Evolutionary conservation across 2,113 vertebrate genomes (phyloP).

Genomic region (Patagioenas fasciata): DNA sequence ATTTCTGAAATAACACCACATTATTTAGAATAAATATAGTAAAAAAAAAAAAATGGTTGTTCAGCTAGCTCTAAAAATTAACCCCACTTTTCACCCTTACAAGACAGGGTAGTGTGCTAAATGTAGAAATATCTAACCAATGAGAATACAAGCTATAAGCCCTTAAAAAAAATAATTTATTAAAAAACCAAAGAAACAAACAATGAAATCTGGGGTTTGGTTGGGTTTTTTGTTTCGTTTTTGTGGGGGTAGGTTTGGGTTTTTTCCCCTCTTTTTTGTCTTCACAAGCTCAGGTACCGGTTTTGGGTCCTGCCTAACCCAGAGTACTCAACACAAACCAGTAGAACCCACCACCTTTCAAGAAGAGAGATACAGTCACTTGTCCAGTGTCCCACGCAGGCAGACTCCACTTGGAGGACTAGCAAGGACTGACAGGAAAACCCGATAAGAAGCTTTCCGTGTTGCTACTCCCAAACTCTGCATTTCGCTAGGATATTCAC

Average conservation of each 20-base stretch:
- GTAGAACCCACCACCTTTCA: not conserved
- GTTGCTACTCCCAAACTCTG: not conserved
- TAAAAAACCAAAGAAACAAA: no score
- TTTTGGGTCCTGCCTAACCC: not conserved
- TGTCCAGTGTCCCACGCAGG: fast-evolving
- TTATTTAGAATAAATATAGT: not conserved
- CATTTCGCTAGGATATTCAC: not conserved
- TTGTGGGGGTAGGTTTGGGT: not conserved
- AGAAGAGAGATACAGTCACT: not conserved
- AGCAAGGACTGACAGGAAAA: not conserved
- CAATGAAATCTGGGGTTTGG: not conserved
- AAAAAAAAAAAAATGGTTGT: not conserved
- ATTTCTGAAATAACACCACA: not conserved
- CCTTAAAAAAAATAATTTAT: not conserved
- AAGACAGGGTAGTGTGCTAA: not conserved
- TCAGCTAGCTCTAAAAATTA: not conserved
- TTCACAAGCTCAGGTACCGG: not conserved
- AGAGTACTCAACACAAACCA: not conserved
- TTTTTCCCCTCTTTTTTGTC: not conserved
- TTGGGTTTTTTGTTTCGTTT: not conserved
- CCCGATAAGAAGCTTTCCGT: not conserved
- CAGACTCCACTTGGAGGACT: not conserved
- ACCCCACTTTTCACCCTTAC: not conserved
- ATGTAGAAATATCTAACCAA: no score
- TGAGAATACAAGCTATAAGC: not conserved